Evolutionary conservation across 2,797 vertebrate genomes (phyloP), one percentile per base, ranked within the genome.

Genomic region (Hypotaenidia okinawae): DNA sequence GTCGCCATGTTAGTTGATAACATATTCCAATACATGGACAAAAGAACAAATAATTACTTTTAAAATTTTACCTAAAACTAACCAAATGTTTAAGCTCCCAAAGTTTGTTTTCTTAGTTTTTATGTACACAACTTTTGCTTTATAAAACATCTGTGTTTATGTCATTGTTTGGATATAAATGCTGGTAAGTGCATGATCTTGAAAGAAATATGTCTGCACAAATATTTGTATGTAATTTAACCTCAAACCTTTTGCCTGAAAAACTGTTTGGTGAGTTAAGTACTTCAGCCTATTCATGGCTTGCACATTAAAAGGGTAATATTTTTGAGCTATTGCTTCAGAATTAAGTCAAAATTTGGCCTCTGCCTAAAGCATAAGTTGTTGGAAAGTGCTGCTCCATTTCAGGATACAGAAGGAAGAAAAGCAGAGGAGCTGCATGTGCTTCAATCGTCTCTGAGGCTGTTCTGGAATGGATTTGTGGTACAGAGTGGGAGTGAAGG

Each of bases 371-470:
- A 61, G 11, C 4, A 49, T 6, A 67, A 49, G 4, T 66, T 37
- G 2, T 30, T 88, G 30, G 22, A 79, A 85, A 61, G 2, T 66
- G 14, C 10, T 66, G 7, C 8, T 27, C 84, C 10, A 58, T 70
- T 86, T 84, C 22, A 81, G 41, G 15, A 28, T 28, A 62, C 4
- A 74, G 67, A 84, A 14, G 16, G 69, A 73, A 69, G 4, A 14
- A 45, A 61, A 66, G 12, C 3, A 66, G 23, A 35, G 3, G 2
- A 47, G 33, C 33, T 76, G 14, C 0, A 0, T 27, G 32, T 58
- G 18, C 24, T 86, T 16, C 30, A 23, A 11, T 32, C 0, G 0
- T 3, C 35, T 35, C 7, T 24, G 16, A 72, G 39, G 13, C 1
- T 76, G 68, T 37, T 37, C 37, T 37, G 74, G 62, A 87, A 24